Conservation (phyloP, 2,888 invertebrate genomes). For the Himalopsyche kuldschensis region DNA sequence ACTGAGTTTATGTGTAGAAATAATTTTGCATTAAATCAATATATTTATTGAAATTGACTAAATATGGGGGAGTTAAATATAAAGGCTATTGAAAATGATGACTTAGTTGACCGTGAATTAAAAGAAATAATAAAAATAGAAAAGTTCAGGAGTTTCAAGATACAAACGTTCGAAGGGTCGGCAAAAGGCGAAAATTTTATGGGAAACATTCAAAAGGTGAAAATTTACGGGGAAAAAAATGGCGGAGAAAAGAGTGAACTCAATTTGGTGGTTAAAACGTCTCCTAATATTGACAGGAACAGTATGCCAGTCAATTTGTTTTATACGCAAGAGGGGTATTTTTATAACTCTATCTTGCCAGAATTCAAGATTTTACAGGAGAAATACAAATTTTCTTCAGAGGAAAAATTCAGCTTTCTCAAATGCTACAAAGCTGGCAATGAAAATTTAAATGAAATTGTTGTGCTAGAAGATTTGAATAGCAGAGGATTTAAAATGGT, state of each 20-base stretch:
- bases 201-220: constrained; percentile 10
- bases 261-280: background rate
- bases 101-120: too few species aligned
- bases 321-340: background rate
- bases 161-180: background rate
- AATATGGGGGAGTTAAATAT: too few species aligned
- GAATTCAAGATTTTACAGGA: background rate
- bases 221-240: background rate
- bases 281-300: background rate
- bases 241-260: background rate
- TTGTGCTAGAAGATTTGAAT: constrained; percentile 24
- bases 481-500: constrained; percentile 8
- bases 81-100: too few species aligned
- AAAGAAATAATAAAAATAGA: too few species aligned
- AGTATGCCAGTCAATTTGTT: background rate
- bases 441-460: background rate
- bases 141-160: too few species aligned
- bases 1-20: too few species aligned
- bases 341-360: background rate
- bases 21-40: too few species aligned
- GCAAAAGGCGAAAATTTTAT: constrained; percentile 29
- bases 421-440: constrained; percentile 1
- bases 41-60: too few species aligned
- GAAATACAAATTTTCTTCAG: background rate
- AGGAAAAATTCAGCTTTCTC: background rate